phyloP scores from a whole-genome alignment of 2,113 vertebrate species.

The Cyprinodon variegatus region DNA sequence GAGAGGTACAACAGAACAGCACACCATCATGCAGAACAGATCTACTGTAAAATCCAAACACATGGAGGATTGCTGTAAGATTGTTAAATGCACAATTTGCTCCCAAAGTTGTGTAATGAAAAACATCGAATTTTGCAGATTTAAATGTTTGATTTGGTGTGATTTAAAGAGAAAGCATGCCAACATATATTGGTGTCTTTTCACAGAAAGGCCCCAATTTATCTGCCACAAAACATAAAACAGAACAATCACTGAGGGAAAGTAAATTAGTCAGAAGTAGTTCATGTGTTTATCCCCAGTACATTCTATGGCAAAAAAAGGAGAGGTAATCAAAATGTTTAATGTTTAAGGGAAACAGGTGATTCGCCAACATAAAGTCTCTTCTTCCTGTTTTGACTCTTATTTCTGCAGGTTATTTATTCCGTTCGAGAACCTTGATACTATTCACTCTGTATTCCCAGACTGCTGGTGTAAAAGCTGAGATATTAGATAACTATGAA shows the following conservation, averaged over 20 bases:
- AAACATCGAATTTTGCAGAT: not conserved
- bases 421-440: not conserved
- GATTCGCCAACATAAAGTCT: not conserved
- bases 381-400: not conserved
- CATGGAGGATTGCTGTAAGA: not conserved
- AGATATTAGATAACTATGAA: not conserved
- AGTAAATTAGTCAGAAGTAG: too few species aligned
- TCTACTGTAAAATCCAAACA: slow-evolving; percentile 69
- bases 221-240: slow-evolving; percentile 1
- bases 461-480: not conserved
- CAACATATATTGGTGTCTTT: not conserved
- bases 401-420: not conserved
- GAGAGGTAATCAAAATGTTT: too few species aligned
- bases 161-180: slow-evolving; percentile 10
- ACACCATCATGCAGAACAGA: slow-evolving; percentile 75
- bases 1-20: slow-evolving; percentile 6
- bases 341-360: not conserved
- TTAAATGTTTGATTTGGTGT: not conserved
- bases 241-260: slow-evolving; percentile 4
- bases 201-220: slow-evolving; percentile 12
- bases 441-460: not conserved
- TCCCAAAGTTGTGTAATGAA: too few species aligned
- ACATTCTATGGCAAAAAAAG: too few species aligned
- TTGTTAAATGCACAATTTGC: not conserved
- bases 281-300: too few species aligned